Conservation (phyloP, 1,140 invertebrate genomes). For the Harpegnathos saltator region DNA sequence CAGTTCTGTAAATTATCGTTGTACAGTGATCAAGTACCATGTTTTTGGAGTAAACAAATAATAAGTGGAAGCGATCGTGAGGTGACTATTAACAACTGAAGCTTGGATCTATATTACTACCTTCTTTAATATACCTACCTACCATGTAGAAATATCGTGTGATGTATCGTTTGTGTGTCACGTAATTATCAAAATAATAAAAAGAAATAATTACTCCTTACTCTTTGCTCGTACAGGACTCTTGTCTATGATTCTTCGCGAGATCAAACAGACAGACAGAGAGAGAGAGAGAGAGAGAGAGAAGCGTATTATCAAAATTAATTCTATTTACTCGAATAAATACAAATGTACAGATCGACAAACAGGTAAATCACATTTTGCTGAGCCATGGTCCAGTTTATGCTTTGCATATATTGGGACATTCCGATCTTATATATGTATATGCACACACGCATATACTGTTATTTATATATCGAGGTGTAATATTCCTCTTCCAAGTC, state of each 20-base stretch:
- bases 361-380: constrained; percentile 58
- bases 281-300: background rate
- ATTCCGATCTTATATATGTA: background rate
- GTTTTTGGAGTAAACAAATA: constrained; percentile 67
- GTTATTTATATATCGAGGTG: constrained; percentile 95
- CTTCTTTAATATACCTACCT: constrained; percentile 80
- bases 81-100: constrained; percentile 73
- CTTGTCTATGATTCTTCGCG: constrained; percentile 27
- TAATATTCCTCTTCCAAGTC: constrained; percentile 99
- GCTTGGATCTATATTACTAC: constrained; percentile 76
- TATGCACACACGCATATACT: background rate
- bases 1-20: constrained; percentile 77
- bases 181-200: constrained; percentile 81
- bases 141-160: constrained; percentile 82
- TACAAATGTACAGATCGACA: constrained; percentile 65
- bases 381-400: constrained; percentile 50
- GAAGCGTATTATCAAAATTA: constrained; percentile 70
- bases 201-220: constrained; percentile 77
- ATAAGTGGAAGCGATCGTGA: constrained; percentile 63
- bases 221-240: constrained; percentile 24
- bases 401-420: background rate
- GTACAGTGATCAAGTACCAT: constrained; percentile 74
- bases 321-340: constrained; percentile 77
- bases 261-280: constrained; percentile 11
- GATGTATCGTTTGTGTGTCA: constrained; percentile 83